A percentile compares a stretch with the other conserved stretches of the same genome.
Evolutionary conservation across 2,113 vertebrate species (phyloP).

Genomic region (Cricetomys ansorgei): DNA sequence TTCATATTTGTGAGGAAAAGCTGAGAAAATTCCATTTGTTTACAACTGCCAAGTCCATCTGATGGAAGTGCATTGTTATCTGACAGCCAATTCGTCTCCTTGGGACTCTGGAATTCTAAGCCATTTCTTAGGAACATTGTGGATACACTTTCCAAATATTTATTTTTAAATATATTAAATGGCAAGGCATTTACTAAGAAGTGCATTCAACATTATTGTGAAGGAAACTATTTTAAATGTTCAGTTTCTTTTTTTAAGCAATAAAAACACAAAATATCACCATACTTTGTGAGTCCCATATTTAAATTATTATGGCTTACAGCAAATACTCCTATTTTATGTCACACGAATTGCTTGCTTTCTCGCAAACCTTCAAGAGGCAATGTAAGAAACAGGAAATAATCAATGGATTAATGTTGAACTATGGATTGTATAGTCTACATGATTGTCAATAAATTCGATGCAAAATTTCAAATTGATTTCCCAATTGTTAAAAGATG

Average conservation of each 20-base stretch:
- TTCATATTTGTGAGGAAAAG: conserved; percentile 91
- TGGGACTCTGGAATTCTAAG: conserved; percentile 88
- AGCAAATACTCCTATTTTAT: neutral
- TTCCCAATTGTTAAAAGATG: neutral
- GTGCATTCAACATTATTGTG: conserved; percentile 57
- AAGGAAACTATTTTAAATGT: conserved; percentile 57
- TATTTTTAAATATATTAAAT: conserved; percentile 79
- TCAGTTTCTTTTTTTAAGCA: neutral
- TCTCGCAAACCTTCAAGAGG: neutral
- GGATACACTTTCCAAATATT: conserved; percentile 84
- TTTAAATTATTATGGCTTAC: neutral
- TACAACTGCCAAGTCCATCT: conserved; percentile 91
- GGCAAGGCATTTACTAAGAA: conserved; percentile 33
- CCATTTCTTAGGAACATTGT: conserved; percentile 88
- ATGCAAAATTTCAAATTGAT: conserved; percentile 32
- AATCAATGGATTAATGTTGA: conserved; percentile 50
- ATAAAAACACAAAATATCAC: neutral
- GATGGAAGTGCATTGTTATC: conserved; percentile 89
- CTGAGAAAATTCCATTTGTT: conserved; percentile 90
- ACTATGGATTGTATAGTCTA: neutral
- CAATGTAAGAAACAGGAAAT: neutral
- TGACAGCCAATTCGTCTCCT: conserved; percentile 91
- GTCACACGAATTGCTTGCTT: neutral
- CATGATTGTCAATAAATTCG: conserved; percentile 35
- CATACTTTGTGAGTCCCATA: neutral